Evolutionary conservation across 2,113 vertebrate species (phyloP).

Genomic region (Cranoglanis bouderius): DNA sequence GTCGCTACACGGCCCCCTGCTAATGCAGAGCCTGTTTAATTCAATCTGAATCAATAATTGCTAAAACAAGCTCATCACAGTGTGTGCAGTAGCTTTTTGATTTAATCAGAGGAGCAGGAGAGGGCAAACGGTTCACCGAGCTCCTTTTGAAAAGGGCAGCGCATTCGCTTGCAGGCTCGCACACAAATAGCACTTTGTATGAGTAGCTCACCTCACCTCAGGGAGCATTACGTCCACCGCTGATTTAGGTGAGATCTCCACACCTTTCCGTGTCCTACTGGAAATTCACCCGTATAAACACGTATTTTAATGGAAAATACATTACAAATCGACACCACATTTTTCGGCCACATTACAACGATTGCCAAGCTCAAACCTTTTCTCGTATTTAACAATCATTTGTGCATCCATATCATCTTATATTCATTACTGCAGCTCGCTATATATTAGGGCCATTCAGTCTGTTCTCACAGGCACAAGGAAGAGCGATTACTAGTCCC

Average conservation of each 20-base stretch:
- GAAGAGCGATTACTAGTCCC: too few species aligned
- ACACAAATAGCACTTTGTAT: background rate
- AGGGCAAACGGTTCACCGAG: background rate
- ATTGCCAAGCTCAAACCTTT: background rate
- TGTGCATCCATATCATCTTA: background rate
- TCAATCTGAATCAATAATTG: background rate
- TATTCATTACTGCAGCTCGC: background rate
- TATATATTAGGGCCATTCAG: too few species aligned
- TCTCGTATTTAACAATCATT: background rate
- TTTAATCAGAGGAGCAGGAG: conserved; percentile 10
- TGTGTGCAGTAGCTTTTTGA: background rate
- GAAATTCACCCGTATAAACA: background rate
- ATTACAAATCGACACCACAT: background rate
- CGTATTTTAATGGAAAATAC: background rate
- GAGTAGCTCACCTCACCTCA: background rate
- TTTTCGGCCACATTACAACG: too few species aligned
- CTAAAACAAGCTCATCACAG: background rate
- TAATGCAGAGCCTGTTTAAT: conserved; percentile 15
- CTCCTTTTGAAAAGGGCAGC: conserved; percentile 13
- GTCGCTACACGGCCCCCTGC: background rate
- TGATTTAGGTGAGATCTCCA: background rate
- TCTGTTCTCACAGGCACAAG: too few species aligned
- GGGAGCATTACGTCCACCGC: too few species aligned
- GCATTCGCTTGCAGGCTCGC: conserved; percentile 16
- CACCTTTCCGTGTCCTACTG: background rate